These are phyloP conservation scores for Danionella dracula DNA, from an alignment of 2,797 vertebrate species.

Conservation along the genomic window DNA sequence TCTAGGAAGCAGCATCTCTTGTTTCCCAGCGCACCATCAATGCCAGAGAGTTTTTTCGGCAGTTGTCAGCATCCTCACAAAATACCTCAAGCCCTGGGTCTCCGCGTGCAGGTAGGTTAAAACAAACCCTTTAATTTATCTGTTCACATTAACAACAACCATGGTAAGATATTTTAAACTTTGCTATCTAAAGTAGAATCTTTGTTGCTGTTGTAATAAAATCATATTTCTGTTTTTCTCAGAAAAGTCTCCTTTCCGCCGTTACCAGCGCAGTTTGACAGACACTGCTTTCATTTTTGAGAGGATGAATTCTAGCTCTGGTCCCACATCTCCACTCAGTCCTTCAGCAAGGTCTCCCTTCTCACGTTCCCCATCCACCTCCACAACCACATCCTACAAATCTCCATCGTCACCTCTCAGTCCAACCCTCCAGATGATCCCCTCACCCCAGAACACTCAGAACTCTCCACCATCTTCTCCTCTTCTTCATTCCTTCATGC, in stretches of 20 bases:
- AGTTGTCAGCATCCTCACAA: conserved; percentile 64
- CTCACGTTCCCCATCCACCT: conserved; percentile 57
- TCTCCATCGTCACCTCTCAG: conserved; percentile 58
- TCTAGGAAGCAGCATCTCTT: conserved; percentile 74
- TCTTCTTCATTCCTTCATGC: conserved; percentile 36
- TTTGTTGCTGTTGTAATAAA: too few relatives aligned
- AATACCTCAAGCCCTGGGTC: conserved; percentile 64
- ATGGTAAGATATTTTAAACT: too few relatives aligned
- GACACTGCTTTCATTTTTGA: conserved; percentile 80
- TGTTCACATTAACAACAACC: too few relatives aligned
- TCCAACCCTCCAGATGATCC: conserved; percentile 52
- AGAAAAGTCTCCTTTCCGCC: conserved; percentile 71
- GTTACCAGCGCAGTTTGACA: conserved; percentile 84
- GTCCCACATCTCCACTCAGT: conserved; percentile 56
- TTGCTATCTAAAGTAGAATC: too few relatives aligned
- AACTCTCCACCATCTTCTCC: conserved; percentile 55
- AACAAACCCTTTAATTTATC: too few relatives aligned
- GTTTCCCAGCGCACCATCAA: conserved; percentile 76
- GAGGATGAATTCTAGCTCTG: conserved; percentile 56
- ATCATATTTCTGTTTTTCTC: conserved; percentile 1
- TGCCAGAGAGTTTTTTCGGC: conserved; percentile 78
- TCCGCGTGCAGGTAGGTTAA: conserved; percentile 63
- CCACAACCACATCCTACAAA: conserved; percentile 50
- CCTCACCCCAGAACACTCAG: conserved; percentile 48
- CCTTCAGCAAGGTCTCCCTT: conserved; percentile 67